Base-by-base conservation (phyloP, 2,888 invertebrate species). In the Orthosia gothica region DNA sequence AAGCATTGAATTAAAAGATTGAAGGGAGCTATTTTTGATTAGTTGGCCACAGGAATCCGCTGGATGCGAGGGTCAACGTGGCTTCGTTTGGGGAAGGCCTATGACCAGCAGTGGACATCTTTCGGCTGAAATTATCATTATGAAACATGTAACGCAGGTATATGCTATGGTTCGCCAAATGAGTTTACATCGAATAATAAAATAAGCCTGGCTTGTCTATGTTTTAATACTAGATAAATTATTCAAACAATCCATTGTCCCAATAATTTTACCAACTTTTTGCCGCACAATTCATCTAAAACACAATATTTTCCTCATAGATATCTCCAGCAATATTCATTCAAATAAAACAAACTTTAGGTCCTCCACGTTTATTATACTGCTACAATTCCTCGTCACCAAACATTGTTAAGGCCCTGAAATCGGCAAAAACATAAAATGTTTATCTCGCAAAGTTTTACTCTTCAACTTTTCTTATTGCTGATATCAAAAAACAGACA, bases 381-480 rank as follows among this genome's bases (percentile, higher is more conserved):
- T 74, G 26, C 23, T 47, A 65, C 72, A 72, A 81, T 81, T 61
- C 52, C 64, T 82, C 70, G 65, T 84, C 79, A 84, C 74, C 63
- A 69, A 79, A 74, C 73, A 77, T 73, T 74, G 76, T 83, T 76
- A 68, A 70, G 76, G 73, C 73, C 62, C 63, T 26, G 50, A 67
- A 78, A 79, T 76, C 62, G 76, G 62, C 74, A 74, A 74, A 83
- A 72, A 64, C 80, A 73, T 84, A 84, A 85, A 85, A 81, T 72
- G 75, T 84, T 85, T 85, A 83, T 80, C 68, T 66, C 75, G n/a
- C 58, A 74, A 85, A 87, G 66, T 84, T 75, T 75, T 76, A 76
- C 69, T 57, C 74, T 59, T 64, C 77, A 82, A 85, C 70, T 85
- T 76, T 84, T 82, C 74, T 84, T 81, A 84, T 74, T 72, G 63